Percentiles rank a stretch among this genome's conserved stretches.
These are phyloP conservation scores for Pseudochirops corinnae DNA, from an alignment of 2,797 vertebrate genomes.

Conservation along the genomic window DNA sequence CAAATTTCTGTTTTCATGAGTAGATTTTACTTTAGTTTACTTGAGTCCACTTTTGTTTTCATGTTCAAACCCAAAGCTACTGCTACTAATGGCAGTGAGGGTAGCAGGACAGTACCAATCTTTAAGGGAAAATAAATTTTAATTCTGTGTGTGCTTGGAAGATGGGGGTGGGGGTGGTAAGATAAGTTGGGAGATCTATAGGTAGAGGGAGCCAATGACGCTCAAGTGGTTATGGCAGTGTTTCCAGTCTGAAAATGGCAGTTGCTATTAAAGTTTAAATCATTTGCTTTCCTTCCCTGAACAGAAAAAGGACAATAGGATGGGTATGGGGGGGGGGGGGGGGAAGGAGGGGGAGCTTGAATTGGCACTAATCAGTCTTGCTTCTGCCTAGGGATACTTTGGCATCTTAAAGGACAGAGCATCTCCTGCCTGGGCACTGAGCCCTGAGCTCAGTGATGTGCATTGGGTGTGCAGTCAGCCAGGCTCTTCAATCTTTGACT, in stretches of 20 bases:
- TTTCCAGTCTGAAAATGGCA: conserved; percentile 36
- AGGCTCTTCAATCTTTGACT: conserved; percentile 32
- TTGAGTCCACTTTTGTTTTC: background rate
- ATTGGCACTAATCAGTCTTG: conserved; percentile 18
- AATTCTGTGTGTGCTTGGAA: background rate
- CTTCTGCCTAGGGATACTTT: background rate
- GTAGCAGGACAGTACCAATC: background rate
- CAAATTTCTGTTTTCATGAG: background rate
- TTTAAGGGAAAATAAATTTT: background rate
- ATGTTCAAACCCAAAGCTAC: background rate
- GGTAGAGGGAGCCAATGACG: background rate
- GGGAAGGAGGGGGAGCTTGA: background rate
- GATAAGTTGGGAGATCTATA: background rate
- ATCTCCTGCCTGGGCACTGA: background rate
- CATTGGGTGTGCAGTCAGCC: conserved; percentile 18
- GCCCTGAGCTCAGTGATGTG: conserved; percentile 28
- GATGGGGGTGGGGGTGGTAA: background rate
- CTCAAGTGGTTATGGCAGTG: background rate
- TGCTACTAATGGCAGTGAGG: background rate
- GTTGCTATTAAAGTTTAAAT: conserved; percentile 21
- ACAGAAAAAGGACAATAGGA: conserved; percentile 1
- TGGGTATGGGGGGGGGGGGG: background rate
- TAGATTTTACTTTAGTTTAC: background rate
- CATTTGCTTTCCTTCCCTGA: conserved; percentile 17
- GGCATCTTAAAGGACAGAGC: conserved; percentile 36